These are phyloP conservation scores for Actinernus sp. DNA, from an alignment of 92 coral and sea anemone genomes.

Conservation along the genomic window DNA sequence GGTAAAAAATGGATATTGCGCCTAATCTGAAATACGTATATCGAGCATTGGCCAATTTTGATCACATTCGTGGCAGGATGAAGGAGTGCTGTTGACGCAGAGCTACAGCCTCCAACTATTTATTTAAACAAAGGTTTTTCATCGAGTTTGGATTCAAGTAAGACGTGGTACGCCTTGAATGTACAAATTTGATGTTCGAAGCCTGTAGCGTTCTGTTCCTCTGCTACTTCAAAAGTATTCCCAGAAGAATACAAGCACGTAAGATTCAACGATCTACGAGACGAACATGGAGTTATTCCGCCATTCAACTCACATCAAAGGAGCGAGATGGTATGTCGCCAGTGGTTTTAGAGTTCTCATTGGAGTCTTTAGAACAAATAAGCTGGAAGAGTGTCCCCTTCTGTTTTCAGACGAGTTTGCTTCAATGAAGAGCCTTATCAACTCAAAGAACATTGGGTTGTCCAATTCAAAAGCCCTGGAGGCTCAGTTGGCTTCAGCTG, in stretches of 20 bases:
- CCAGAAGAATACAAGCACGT: too few relatives aligned
- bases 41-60: too few relatives aligned
- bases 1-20: not conserved
- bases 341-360: too few relatives aligned
- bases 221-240: not conserved
- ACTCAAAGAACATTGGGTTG: too few relatives aligned
- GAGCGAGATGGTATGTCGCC: not conserved
- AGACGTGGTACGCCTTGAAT: not conserved
- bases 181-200: not conserved
- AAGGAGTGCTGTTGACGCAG: not conserved
- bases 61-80: not conserved
- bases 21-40: not conserved
- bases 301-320: constrained; percentile 5
- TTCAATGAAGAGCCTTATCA: not conserved
- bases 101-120: too few relatives aligned
- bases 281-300: not conserved
- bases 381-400: constrained; percentile 1
- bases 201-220: not conserved
- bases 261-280: not conserved
- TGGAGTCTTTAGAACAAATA: not conserved
- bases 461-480: too few relatives aligned
- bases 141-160: not conserved
- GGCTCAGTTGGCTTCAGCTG: constrained; percentile 11
- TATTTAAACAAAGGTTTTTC: not conserved
- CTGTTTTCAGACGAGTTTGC: too few relatives aligned